Conservation (phyloP, 2,113 vertebrate species). For the Pterophyllum scalare region DNA sequence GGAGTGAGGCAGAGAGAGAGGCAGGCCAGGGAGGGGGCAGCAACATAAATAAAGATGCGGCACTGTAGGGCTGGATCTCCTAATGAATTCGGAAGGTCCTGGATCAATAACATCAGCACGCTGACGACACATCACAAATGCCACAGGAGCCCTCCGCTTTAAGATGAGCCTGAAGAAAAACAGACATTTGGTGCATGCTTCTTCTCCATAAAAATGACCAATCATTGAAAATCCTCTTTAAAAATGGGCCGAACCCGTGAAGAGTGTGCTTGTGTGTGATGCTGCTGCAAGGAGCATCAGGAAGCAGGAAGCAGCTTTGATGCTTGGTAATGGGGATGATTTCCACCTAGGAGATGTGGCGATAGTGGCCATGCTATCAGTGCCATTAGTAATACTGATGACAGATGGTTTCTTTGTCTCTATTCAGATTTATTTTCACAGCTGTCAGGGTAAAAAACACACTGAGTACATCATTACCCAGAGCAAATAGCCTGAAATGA, state of each 20-base stretch:
- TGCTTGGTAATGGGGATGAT: slow-evolving; percentile 77
- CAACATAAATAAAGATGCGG: slow-evolving; percentile 85
- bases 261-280: slow-evolving; percentile 40
- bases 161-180: slow-evolving; percentile 55
- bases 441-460: slow-evolving; percentile 62
- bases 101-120: slow-evolving; percentile 85
- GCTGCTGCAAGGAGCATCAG: slow-evolving; percentile 62
- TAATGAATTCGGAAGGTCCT: slow-evolving; percentile 86
- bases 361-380: slow-evolving; percentile 74
- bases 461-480: slow-evolving; percentile 63
- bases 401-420: slow-evolving; percentile 78
- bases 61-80: slow-evolving; percentile 77
- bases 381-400: slow-evolving; percentile 75
- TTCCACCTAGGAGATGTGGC: slow-evolving; percentile 75
- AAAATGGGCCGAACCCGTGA: slow-evolving; percentile 14
- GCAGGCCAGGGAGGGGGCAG: slow-evolving; percentile 63
- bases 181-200: slow-evolving; percentile 40
- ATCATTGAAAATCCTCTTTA: slow-evolving; percentile 35
- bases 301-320: slow-evolving; percentile 75
- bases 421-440: slow-evolving; percentile 72
- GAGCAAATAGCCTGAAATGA: slow-evolving; percentile 54
- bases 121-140: slow-evolving; percentile 82
- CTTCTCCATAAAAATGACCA: slow-evolving; percentile 26
- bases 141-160: slow-evolving; percentile 68
- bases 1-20: slow-evolving; percentile 46